Conservation (phyloP, 2,888 invertebrate genomes). For the Maniola hyperantus region DNA sequence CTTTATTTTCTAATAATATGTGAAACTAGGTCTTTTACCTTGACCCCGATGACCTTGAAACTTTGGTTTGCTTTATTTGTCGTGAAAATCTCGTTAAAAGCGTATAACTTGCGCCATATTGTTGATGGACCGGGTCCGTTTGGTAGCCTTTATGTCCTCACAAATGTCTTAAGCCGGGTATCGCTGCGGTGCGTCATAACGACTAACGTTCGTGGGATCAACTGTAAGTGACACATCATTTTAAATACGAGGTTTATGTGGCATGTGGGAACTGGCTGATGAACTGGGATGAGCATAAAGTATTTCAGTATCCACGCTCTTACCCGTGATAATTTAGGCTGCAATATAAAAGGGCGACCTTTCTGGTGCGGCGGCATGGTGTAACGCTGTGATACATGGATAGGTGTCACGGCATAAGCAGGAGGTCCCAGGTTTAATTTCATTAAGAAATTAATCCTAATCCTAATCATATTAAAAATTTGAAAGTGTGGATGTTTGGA, state of each 20-base stretch:
- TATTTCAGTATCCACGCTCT: background rate
- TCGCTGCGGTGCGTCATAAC: conserved; percentile 58
- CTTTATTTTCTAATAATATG: no score
- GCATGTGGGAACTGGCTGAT: conserved; percentile 49
- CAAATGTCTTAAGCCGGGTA: conserved; percentile 71
- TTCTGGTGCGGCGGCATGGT: no score
- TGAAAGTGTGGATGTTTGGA: no score
- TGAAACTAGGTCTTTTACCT: no score
- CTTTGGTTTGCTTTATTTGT: background rate
- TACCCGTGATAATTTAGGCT: background rate
- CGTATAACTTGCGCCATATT: conserved; percentile 27
- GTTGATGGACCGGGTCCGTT: conserved; percentile 60
- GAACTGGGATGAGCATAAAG: background rate
- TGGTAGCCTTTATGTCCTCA: conserved; percentile 73
- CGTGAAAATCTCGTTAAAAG: background rate
- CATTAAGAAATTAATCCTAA: no score
- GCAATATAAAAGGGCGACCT: background rate
- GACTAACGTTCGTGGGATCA: conserved; percentile 60
- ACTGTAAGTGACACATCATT: conserved; percentile 48
- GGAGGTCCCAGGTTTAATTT: background rate
- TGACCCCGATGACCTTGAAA: no score
- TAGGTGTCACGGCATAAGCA: no score
- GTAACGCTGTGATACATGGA: no score
- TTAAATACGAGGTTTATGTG: conserved; percentile 46
- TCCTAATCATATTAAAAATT: no score